phyloP scores from a whole-genome alignment of 2,113 vertebrate species.

The Hoplias malabaricus region DNA sequence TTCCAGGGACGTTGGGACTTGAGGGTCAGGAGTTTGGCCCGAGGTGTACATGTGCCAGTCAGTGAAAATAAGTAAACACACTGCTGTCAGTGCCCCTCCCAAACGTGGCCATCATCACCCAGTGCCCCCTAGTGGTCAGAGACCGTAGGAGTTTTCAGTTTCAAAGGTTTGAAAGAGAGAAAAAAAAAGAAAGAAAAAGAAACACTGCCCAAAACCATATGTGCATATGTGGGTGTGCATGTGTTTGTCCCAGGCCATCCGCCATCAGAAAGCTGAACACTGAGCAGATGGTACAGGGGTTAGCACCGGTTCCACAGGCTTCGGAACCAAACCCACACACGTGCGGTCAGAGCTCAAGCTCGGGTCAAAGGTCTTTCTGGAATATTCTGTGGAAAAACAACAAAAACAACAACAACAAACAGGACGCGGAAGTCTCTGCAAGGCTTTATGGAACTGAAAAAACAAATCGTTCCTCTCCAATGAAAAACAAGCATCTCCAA shows the following conservation, averaged over 20 bases:
- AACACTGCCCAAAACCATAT: constrained; percentile 22
- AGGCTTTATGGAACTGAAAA: too few relatives aligned
- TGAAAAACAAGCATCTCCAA: too few relatives aligned
- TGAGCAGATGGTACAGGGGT: constrained; percentile 58
- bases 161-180: too few relatives aligned
- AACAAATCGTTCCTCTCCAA: too few relatives aligned
- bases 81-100: too few relatives aligned
- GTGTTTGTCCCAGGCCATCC: constrained; percentile 20
- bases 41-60: too few relatives aligned
- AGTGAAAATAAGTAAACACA: too few relatives aligned
- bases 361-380: constrained; percentile 45
- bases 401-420: constrained; percentile 1
- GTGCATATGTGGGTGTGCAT: constrained; percentile 14
- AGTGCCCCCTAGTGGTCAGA: constrained; percentile 13
- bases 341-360: constrained; percentile 50
- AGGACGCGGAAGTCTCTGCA: too few relatives aligned
- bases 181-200: too few relatives aligned
- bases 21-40: too few relatives aligned
- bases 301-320: constrained; percentile 56
- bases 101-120: neutral
- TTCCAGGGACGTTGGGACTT: too few relatives aligned
- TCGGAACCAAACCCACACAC: constrained; percentile 18
- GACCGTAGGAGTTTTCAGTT: constrained; percentile 50
- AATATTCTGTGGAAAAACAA: constrained; percentile 30
- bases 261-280: constrained; percentile 39